Conservation (phyloP, 1,140 invertebrate genomes). For the Chionoecetes opilio region DNA sequence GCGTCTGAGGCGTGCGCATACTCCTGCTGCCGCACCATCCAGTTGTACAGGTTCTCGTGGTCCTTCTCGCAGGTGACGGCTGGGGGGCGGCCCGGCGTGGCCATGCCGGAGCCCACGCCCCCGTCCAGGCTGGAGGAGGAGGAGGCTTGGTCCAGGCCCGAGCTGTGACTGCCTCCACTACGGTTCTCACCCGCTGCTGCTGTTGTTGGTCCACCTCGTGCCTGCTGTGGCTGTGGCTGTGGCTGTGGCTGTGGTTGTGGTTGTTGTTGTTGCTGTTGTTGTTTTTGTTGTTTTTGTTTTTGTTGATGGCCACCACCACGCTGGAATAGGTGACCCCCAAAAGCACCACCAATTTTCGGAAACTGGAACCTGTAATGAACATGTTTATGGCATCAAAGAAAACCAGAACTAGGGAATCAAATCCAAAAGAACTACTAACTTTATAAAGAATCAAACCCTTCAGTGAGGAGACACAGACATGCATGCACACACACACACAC, state of each 20-base stretch:
- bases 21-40: slow-evolving; percentile 70
- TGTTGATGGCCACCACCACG: slow-evolving; percentile 58
- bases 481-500: no score
- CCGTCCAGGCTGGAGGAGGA: slow-evolving; percentile 73
- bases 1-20: slow-evolving; percentile 61
- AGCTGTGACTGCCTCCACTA: slow-evolving; percentile 64
- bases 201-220: neutral
- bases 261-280: neutral
- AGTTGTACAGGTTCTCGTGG: slow-evolving; percentile 79
- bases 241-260: neutral
- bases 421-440: no score
- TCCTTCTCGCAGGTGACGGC: slow-evolving; percentile 68
- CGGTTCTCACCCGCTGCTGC: neutral
- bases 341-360: slow-evolving; percentile 59
- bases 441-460: no score
- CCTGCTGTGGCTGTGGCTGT: neutral
- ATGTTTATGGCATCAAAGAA: neutral
- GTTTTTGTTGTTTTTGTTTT: neutral
- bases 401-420: no score
- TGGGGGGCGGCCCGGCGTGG: slow-evolving; percentile 54
- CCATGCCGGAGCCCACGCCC: slow-evolving; percentile 67
- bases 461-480: no score
- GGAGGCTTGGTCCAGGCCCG: slow-evolving; percentile 77
- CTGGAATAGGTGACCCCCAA: slow-evolving; percentile 64
- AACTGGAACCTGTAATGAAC: slow-evolving; percentile 66